These are phyloP conservation scores for Drosophila neotestacea DNA, from an alignment of 2,888 invertebrate species.

Conservation along the genomic window DNA sequence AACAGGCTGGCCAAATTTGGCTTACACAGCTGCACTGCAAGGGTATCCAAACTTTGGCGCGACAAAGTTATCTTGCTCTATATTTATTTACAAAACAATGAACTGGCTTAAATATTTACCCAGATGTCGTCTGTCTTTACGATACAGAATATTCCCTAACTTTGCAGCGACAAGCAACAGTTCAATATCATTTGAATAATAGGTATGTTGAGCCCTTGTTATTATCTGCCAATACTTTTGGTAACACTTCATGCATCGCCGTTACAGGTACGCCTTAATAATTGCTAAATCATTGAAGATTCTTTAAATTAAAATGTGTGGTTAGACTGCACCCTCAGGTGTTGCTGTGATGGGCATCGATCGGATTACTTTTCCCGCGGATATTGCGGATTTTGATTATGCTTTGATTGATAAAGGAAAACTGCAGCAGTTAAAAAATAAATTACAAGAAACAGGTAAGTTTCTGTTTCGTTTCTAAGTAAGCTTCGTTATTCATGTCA, in stretches of 20 bases:
- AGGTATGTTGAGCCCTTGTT: conserved; percentile 32
- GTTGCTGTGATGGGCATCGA: conserved; percentile 1
- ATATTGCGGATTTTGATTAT: background rate
- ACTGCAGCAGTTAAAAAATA: conserved; percentile 19
- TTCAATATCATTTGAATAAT: conserved; percentile 4
- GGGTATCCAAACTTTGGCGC: too few relatives aligned
- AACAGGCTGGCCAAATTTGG: too few relatives aligned
- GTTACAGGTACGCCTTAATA: conserved; percentile 33
- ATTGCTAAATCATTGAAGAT: rapidly evolving
- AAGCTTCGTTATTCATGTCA: background rate
- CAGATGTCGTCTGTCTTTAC: conserved; percentile 40
- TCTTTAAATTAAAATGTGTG: background rate
- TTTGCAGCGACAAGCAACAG: background rate
- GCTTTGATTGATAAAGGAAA: background rate
- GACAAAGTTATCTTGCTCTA: too few relatives aligned
- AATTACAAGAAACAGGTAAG: conserved; percentile 34
- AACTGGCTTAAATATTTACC: conserved; percentile 44
- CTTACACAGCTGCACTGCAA: too few relatives aligned
- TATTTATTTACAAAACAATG: conserved; percentile 11
- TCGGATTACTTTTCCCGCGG: background rate
- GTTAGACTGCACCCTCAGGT: conserved; percentile 25
- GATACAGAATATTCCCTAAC: background rate
- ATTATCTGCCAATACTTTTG: conserved; percentile 13
- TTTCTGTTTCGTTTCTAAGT: rapidly evolving
- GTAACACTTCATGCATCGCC: background rate